Evolutionary conservation across 1,140 invertebrate genomes (phyloP).

Genomic region (Colletes latitarsis): DNA sequence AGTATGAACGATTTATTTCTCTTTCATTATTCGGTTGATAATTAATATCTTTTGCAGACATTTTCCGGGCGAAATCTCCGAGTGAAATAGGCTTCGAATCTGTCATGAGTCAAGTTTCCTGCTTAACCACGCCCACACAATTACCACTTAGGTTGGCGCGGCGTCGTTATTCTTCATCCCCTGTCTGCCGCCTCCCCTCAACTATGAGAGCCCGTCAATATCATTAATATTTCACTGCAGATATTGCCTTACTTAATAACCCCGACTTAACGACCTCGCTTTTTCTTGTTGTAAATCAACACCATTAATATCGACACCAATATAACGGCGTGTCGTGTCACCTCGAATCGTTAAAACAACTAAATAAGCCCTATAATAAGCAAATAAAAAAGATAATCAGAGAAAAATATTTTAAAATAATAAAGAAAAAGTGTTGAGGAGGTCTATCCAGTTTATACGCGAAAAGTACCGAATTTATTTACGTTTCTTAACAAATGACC

Average conservation of each 20-base stretch:
- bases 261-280: slow-evolving; percentile 47
- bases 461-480: too few relatives aligned
- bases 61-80: too few relatives aligned
- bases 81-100: slow-evolving; percentile 31
- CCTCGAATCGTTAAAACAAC: slow-evolving; percentile 4
- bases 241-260: slow-evolving; percentile 64
- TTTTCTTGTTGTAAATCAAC: slow-evolving; percentile 59
- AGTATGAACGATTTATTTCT: background rate
- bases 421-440: too few relatives aligned
- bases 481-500: too few relatives aligned
- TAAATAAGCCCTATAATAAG: slow-evolving; percentile 9
- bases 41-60: background rate
- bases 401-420: too few relatives aligned
- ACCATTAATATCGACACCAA: slow-evolving; percentile 51
- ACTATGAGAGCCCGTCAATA: slow-evolving; percentile 46
- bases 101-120: background rate
- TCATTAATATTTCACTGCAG: slow-evolving; percentile 62
- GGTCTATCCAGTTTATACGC: too few relatives aligned
- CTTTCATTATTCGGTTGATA: background rate
- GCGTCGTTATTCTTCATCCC: slow-evolving; percentile 34
- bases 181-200: background rate
- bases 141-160: slow-evolving; percentile 8
- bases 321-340: slow-evolving; percentile 14
- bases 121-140: slow-evolving; percentile 7
- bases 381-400: background rate